Base-by-base conservation (phyloP, 2,888 invertebrate genomes). In the Tupiocoris notatus region DNA sequence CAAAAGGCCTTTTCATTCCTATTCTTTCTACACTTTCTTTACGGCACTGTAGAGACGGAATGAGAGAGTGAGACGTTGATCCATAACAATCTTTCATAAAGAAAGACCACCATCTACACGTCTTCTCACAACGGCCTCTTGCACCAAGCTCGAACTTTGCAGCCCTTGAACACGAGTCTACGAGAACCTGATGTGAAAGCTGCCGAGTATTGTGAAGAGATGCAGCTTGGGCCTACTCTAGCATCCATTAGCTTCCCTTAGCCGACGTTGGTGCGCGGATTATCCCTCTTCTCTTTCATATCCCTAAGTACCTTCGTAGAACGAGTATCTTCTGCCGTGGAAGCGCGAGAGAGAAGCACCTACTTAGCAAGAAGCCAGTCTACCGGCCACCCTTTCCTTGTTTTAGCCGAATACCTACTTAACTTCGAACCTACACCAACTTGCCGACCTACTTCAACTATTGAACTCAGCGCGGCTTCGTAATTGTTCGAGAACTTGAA, bases 41-140 rank as follows among this genome's bases (percentile, higher is more conserved):
- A 39, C 39, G 39, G 6, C 39, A 39, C 39, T 39, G 12, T 39
- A 39, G 39, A 39, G n/a, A 59, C 9, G 16, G 59, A 59, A n/a
- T 2, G 59, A 59, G 59, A 59, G 59, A 59, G 59, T 18, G 59
- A 59, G 59, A 59, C 17, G 20, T 59, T 59, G 39, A 39, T 39
- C 39, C 39, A 39, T 39, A 39, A 39, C 39, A 39, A 39, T 39
- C 39, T 39, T 39, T 39, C 39, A 39, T 39, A 39, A 3, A 12
- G n/a, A 12, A 3, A 39, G 39, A 39, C 39, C 39, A 7, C 39
- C n/a, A n/a, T n/a, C n/a, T n/a, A n/a, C n/a, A n/a, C n/a, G n/a
- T 39, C 39, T 39, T 12, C 12, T 39, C 3, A 39, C 39, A 39
- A 7, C 39, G 39, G 39, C 39, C 12, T 12, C 6, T 39, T 39